Conservation (phyloP, 1,140 invertebrate genomes). For the Cotesia glomerata region DNA sequence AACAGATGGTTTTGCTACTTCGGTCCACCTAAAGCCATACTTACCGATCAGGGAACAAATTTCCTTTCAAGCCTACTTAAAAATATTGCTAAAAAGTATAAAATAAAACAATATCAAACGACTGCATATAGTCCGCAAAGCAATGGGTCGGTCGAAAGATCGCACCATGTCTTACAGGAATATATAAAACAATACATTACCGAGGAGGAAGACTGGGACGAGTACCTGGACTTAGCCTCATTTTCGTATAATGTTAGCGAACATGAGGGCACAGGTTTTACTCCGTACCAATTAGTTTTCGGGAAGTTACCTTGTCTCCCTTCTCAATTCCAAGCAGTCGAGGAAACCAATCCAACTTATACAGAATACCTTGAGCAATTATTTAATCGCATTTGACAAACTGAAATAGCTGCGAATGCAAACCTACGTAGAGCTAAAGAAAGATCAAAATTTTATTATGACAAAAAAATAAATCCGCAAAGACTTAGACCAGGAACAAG, state of each 20-base stretch:
- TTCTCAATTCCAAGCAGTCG: not conserved
- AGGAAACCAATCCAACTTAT: not conserved
- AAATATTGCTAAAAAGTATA: not conserved
- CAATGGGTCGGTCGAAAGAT: constrained; percentile 3
- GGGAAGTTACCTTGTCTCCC: constrained; percentile 8
- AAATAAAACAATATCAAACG: not conserved
- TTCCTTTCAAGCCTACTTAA: not conserved
- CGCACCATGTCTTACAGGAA: constrained; percentile 8
- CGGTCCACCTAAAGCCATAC: constrained; percentile 8
- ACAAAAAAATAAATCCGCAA: not conserved
- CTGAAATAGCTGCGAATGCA: not conserved
- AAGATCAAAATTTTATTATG: too few relatives aligned
- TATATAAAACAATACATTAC: not conserved
- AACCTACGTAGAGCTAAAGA: not conserved
- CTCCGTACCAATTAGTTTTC: constrained; percentile 14
- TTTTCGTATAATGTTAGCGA: constrained; percentile 6
- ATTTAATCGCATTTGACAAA: not conserved
- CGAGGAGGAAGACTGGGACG: constrained; percentile 4
- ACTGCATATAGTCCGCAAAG: not conserved
- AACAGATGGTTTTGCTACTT: constrained; percentile 16
- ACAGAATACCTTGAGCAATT: not conserved
- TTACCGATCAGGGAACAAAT: constrained; percentile 18
- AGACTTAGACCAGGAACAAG: too few relatives aligned
- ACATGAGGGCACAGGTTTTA: too few relatives aligned
- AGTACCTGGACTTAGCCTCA: not conserved